Evolutionary conservation across 2,797 vertebrate genomes (phyloP), one percentile per base, ranked within the genome.

Genomic region (Borostomias antarcticus): DNA sequence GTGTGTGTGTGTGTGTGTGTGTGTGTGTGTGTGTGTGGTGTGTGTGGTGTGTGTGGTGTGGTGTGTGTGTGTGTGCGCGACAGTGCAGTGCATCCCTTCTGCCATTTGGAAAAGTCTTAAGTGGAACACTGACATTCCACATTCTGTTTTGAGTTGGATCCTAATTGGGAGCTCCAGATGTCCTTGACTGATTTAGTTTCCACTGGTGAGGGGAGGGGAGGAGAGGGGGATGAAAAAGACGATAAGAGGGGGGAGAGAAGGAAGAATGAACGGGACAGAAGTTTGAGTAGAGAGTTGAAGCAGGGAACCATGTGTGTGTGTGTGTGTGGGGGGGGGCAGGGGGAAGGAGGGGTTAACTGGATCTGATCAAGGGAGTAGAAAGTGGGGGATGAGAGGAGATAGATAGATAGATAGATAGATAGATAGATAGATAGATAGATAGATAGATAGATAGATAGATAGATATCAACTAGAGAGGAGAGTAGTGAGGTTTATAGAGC

Each of bases 111-210:
- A 74, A 68, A 30, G 37, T 73, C 51, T 48, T 57, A 83, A 82
- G 51, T 83, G 4, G 74, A 80, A 53, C 72, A 71, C 30, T 43
- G 47, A 52, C 61, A 66, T 47, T 29, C 43, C 26, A 1, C 47
- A 59, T 70, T 72, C 76, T 88, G 72, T 83, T 84, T 84, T 84
- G 75, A 86, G 76, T 32, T 45, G 26, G 35, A 52, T 52, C 65
- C 74, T 82, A 78, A 86, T 85, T 78, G 51, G 50, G 72, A 69
- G 28, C 23, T 40, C 50, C 40, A 11, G 23, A 60, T 23, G 61
- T 50, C 60, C 75, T 70, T 57, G 65, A 68, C 66, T 70, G 65
- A 73, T 56, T 56, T 40, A 2, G 19, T 62, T 29, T 63, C 4
- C 29, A 52, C 21, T 19, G 19, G 21, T 25, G 19, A 23, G 5